Evolutionary conservation across 35 echinoderm and acorn worm species (phyloP).

Genomic region (Lytechinus pictus): DNA sequence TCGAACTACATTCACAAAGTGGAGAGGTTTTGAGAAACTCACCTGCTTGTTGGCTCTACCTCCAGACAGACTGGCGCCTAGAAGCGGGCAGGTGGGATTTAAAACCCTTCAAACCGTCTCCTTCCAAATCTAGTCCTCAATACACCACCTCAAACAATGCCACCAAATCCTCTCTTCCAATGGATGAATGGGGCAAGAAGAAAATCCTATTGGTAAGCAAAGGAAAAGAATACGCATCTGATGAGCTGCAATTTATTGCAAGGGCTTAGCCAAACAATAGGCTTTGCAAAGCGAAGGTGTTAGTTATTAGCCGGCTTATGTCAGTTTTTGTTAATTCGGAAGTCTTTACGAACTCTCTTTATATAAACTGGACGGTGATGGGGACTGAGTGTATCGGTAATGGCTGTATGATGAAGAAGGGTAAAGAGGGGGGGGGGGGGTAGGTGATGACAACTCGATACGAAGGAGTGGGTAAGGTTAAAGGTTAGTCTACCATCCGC

Average conservation of each 20-base stretch:
- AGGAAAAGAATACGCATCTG: slow-evolving; percentile 20
- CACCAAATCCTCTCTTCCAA: neutral
- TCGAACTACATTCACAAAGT: neutral
- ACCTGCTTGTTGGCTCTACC: neutral
- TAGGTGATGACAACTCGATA: neutral
- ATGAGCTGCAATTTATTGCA: slow-evolving; percentile 35
- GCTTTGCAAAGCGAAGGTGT: slow-evolving; percentile 27
- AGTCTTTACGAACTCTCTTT: slow-evolving; percentile 25
- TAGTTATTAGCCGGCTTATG: slow-evolving; percentile 37
- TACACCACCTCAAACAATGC: neutral
- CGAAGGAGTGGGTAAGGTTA: neutral
- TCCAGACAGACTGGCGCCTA: slow-evolving; percentile 50
- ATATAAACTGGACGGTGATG: neutral
- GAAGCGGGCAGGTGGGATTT: neutral
- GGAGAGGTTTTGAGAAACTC: slow-evolving; percentile 6
- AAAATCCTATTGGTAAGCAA: slow-evolving; percentile 6
- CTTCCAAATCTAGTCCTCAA: neutral
- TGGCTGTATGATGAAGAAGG: neutral
- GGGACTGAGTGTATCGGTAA: neutral
- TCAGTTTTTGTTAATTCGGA: slow-evolving; percentile 28
- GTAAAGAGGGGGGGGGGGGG: neutral
- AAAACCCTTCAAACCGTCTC: neutral
- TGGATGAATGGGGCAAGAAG: neutral
- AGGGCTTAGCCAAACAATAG: slow-evolving; percentile 24
- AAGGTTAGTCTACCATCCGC: neutral